Evolutionary conservation across 1,140 invertebrate genomes (phyloP), one percentile per base, ranked within the genome.

Genomic region (Listronotus bonariensis): DNA sequence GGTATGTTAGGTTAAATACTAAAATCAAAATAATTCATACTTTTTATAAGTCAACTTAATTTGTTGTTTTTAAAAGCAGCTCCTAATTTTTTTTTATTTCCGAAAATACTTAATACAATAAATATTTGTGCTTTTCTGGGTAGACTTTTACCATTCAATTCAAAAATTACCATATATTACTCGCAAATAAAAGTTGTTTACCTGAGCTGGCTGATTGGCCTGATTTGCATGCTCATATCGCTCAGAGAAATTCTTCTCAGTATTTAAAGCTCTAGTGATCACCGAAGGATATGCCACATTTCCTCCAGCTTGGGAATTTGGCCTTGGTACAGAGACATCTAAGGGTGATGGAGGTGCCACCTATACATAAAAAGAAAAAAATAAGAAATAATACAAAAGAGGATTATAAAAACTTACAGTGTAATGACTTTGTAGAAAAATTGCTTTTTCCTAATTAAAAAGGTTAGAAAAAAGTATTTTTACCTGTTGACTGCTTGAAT

Each of bases 201-300:
- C 61, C 32, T 65, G 63, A 6, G 56, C 41, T 26, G 54, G 52
- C 42, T 61, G 65, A 46, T 63, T 63, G 11, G 59, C 11, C 32
- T 78, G 66, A 59, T 74, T 78, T 65, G 78, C 77, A 68, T 85
- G 80, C 42, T 89, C 87, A 75, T 85, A 88, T 58, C 86, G 81
- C 60, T 88, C 87, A 43, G 79, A 72, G 68, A 82, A 87, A 7
- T 79, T 75, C 76, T 89, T 89, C 57, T 81, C 87, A 43, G 83
- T 79, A 53, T 85, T 86, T 67, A 89, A 74, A 20, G 86, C 86
- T 74, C 88, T 81, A 15, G 87, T 89, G 40, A 90, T 90, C 7
- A 90, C 88, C 7, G 87, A 89, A 5, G 88, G 84, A 75, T 90
- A 89, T 11, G 84, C 88, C 43, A 89, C 86, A 73, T 85, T 80